Base-by-base conservation (phyloP, 2,888 invertebrate genomes). In the Melinopterus prodromus region DNA sequence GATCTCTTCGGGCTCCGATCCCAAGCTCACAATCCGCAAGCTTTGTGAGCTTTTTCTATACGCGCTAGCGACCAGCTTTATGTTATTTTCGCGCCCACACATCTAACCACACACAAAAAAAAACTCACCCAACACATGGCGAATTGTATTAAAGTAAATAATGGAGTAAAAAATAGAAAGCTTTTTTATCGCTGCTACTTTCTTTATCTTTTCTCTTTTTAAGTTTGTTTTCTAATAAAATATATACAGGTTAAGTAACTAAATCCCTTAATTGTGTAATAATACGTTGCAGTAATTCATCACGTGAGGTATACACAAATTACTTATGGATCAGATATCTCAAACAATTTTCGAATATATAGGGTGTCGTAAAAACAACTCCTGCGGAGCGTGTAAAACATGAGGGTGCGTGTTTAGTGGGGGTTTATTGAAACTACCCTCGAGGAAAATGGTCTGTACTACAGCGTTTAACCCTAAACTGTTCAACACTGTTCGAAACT, bases 31-130 rank as follows among this genome's bases (percentile, higher is more conserved):
- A 53, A 53, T 53, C 53, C 53, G 12, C 7, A 53, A 53, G 53
- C 53, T 53, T 53, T 53, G 53, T 53, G 53, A 53, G 53, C 53
- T 53, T 53, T 53, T 53, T 53, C 53, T 53, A 53, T 53, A 53
- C 53, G 53, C 5, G 53, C 12, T 53, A 53, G 53, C 53, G 12
- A 53, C 3, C 53, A 26, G 26, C 12, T 53, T 53, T 53, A 7
- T 12, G 53, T 53, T 53, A 53, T 53, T 53, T 53, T 53, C 53
- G 12, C 53, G 53, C 53, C 53, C 12, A 53, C 53, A 53, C 53
- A 53, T 53, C 7, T 9, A 53, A 53, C 53, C 53, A 6, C 53
- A 53, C 9, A 53, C 53, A 53, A 53, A 53, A 53, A n/a, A 53
- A 53, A 26, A 6, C 53, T 53, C 53, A 53, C 53, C 53, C 26